These are phyloP conservation scores for western clawed frog (Xenopus tropicalis) DNA, from an alignment of 2,113 vertebrate genomes.

Conservation along the genomic window DNA sequence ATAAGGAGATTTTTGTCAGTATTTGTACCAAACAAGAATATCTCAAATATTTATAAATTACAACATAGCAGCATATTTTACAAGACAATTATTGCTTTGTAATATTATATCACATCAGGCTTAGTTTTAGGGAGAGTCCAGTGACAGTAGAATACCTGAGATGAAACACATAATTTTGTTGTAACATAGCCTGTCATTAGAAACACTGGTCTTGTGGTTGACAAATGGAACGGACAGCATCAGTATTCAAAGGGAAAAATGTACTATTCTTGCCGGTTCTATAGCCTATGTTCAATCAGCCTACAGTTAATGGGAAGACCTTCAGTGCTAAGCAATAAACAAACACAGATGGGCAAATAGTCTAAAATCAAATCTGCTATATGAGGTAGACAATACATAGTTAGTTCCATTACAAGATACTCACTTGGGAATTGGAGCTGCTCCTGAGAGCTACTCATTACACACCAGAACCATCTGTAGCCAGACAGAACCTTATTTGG, in stretches of 20 bases:
- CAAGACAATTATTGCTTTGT: no score
- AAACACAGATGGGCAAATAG: constrained; percentile 82
- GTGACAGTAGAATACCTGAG: neutral
- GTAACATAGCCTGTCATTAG: constrained; percentile 52
- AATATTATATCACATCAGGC: no score
- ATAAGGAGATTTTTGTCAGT: no score
- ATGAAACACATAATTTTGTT: constrained; percentile 7
- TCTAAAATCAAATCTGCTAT: constrained; percentile 85
- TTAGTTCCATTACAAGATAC: constrained; percentile 78
- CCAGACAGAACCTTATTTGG: constrained; percentile 86
- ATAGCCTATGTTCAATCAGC: constrained; percentile 70
- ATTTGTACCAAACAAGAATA: no score
- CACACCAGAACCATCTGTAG: constrained; percentile 89
- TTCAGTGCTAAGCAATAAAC: constrained; percentile 77
- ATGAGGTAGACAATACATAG: constrained; percentile 81
- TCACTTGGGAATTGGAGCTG: constrained; percentile 80
- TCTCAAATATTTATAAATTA: no score
- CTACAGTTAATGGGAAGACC: constrained; percentile 72
- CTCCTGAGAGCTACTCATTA: constrained; percentile 81
- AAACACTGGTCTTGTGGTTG: constrained; percentile 53
- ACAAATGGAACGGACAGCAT: constrained; percentile 65
- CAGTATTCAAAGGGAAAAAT: constrained; percentile 58
- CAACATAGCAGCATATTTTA: no score
- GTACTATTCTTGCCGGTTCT: constrained; percentile 56
- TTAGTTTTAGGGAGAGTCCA: neutral